Conservation (phyloP, 2,888 invertebrate genomes). For the Leptopilina syphax region DNA sequence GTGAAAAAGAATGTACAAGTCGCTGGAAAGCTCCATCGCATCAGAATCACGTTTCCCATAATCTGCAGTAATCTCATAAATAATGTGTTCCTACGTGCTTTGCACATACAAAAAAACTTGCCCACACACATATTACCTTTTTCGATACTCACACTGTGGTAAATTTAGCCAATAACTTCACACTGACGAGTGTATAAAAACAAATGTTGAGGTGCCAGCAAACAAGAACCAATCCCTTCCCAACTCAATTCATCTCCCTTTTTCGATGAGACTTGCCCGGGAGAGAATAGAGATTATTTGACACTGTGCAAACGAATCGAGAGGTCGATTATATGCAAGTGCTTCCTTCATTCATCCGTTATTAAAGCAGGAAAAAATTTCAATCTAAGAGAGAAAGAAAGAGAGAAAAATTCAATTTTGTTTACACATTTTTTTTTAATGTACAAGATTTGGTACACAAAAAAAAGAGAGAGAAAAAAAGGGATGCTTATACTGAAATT, state of each 20-base stretch:
- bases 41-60: slow-evolving; percentile 67
- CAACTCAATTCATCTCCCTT: slow-evolving; percentile 59
- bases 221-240: slow-evolving; percentile 54
- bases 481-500: background rate
- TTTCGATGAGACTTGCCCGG: slow-evolving; percentile 40
- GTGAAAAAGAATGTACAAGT: slow-evolving; percentile 15
- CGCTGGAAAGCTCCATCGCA: slow-evolving; percentile 47
- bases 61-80: slow-evolving; percentile 71
- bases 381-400: slow-evolving; percentile 41
- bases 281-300: slow-evolving; percentile 66
- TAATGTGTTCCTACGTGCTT: slow-evolving; percentile 64
- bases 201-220: slow-evolving; percentile 52
- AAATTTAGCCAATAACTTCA: slow-evolving; percentile 45
- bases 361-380: background rate
- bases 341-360: slow-evolving; percentile 58
- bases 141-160: slow-evolving; percentile 43
- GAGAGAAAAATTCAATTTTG: background rate
- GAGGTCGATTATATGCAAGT: slow-evolving; percentile 66
- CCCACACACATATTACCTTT: slow-evolving; percentile 55
- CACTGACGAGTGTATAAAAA: slow-evolving; percentile 49
- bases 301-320: slow-evolving; percentile 66
- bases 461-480: background rate
- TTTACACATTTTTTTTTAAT: too few relatives aligned
- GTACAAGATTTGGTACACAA: too few relatives aligned
- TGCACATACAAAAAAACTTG: slow-evolving; percentile 56